Evolutionary conservation across 2,113 vertebrate genomes (phyloP), one percentile per base, ranked within the genome.

Genomic region (pig (Sus scrofa)): DNA sequence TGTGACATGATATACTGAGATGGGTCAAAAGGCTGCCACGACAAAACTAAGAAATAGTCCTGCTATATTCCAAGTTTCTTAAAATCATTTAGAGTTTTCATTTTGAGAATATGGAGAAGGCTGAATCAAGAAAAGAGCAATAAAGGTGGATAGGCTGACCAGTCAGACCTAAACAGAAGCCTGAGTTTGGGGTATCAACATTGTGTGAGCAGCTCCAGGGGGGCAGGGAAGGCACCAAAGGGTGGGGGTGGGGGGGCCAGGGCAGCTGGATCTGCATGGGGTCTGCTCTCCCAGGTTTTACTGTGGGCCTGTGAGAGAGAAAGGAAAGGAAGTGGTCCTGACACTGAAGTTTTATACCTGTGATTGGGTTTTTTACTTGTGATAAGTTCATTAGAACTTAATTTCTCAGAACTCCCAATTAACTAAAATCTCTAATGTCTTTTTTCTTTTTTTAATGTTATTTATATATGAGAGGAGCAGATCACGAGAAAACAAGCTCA

Each of bases 391-490:
- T 85, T 95, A 89, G 77, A 92, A 90, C 44, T 86, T 92, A 96
- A 89, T 95, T 96, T 95, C 93, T 74, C 50, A 63, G n/a, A 95
- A 95, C 16, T 70, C 75, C 34, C 88, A 81, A 89, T 84, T 91
- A 88, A 91, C 32, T 79, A 95, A 94, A 95, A 93, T 86, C 12
- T 85, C 89, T 95, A 85, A 87, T 94, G 44, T 77, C 65, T 89
- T 96, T 88, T 95, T 86, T 58, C 30, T 90, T 70, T 86, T 50
- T 88, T 65, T 87, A 94, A 85, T 85, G 56, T 91, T 93, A 84
- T 84, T 96, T 95, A 79, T 94, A 95, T 97, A 86, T 89, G 68
- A 97, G 89, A 95, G 92, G 56, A 97, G 67, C 78, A 95, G 92
- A 79, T 94, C 92, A 96, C 34, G 70, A 97, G 92, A 93, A 95